Percentiles rank a stretch among this genome's conserved stretches.
Evolutionary conservation across 2,888 invertebrate genomes (phyloP).

Genomic region (Geotrupes spiniger): DNA sequence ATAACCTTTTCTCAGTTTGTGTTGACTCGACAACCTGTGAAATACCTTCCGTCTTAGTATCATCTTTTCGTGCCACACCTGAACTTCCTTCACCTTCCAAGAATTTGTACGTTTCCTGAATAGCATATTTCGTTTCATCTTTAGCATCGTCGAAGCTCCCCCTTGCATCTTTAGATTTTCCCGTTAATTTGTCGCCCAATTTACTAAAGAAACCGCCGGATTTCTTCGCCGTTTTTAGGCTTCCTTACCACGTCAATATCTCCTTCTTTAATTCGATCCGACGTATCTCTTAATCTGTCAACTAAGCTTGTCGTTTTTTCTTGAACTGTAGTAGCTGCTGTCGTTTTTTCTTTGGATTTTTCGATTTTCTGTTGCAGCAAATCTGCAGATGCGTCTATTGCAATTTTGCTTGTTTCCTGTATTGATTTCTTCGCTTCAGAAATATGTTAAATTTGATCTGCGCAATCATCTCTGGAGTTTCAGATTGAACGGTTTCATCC

Average conservation of each 20-base stretch:
- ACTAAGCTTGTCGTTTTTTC: background rate
- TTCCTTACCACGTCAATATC: background rate
- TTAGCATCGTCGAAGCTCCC: constrained; percentile 6
- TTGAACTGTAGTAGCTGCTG: too few species aligned
- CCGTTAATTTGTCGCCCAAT: constrained; percentile 24
- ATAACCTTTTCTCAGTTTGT: too few species aligned
- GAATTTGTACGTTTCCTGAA: too few species aligned
- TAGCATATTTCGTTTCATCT: constrained; percentile 12
- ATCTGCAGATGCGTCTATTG: constrained; percentile 10
- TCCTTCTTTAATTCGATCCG: background rate
- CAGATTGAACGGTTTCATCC: too few species aligned
- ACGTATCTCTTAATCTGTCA: background rate
- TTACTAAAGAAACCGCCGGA: constrained; percentile 26
- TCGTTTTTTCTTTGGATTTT: constrained; percentile 34
- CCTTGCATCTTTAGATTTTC: constrained; percentile 19
- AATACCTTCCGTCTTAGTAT: too few species aligned
- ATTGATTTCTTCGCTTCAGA: background rate
- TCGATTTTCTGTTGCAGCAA: constrained; percentile 35
- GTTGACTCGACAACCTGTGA: too few species aligned
- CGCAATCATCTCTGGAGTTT: too few species aligned
- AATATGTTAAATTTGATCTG: too few species aligned
- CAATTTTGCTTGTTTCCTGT: constrained; percentile 20
- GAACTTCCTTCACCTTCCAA: too few species aligned
- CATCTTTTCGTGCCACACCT: too few species aligned
- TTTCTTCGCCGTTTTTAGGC: constrained; percentile 19